These are phyloP conservation scores for Carassius gibelio DNA, from an alignment of 2,113 vertebrate genomes.

Conservation along the genomic window DNA sequence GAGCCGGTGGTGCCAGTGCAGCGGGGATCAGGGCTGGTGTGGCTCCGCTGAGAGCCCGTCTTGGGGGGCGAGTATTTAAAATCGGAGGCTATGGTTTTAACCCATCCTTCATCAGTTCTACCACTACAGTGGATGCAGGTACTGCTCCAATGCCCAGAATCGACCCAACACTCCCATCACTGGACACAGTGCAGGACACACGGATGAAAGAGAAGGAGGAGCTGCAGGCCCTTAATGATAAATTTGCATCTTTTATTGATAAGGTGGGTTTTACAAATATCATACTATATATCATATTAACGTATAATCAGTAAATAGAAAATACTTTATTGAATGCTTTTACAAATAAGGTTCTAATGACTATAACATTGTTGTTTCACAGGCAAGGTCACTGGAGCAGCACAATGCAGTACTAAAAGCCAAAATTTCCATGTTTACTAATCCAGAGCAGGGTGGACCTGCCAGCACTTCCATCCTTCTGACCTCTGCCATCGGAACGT, in stretches of 20 bases:
- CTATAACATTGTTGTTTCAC: not conserved
- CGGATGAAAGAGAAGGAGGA: slow-evolving; percentile 64
- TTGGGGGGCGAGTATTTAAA: slow-evolving; percentile 66
- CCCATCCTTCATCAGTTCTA: slow-evolving; percentile 61
- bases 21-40: slow-evolving; percentile 52
- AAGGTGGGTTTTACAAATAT: slow-evolving; percentile 55
- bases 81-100: slow-evolving; percentile 66
- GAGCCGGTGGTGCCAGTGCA: slow-evolving; percentile 41
- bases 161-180: slow-evolving; percentile 67
- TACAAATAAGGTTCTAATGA: not conserved
- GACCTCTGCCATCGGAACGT: slow-evolving; percentile 67
- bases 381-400: slow-evolving; percentile 69
- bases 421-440: slow-evolving; percentile 71
- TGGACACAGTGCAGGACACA: slow-evolving; percentile 57
- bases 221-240: slow-evolving; percentile 65
- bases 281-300: not conserved
- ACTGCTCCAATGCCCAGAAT: slow-evolving; percentile 56
- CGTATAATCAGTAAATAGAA: not conserved
- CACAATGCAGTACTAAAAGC: slow-evolving; percentile 69
- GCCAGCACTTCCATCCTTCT: slow-evolving; percentile 64
- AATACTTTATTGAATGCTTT: not conserved
- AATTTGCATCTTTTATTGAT: slow-evolving; percentile 66
- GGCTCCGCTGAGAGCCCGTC: slow-evolving; percentile 58
- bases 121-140: slow-evolving; percentile 41
- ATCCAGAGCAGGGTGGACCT: slow-evolving; percentile 64